Evolutionary conservation across 2,888 invertebrate genomes (phyloP).

Genomic region (Pterobdella sp.): DNA sequence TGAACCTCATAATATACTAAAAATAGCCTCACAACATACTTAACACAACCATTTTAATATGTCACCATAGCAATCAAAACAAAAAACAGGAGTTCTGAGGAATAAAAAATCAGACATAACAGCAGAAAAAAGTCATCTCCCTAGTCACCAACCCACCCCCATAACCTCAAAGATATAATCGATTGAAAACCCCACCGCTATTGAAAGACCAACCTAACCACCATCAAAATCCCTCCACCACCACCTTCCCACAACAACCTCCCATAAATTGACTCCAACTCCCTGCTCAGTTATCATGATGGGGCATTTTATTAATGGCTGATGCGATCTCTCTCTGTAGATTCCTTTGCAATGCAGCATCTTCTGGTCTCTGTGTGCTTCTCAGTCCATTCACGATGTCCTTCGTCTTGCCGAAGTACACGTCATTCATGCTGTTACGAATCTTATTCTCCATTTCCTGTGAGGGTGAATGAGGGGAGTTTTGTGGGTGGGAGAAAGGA

Average conservation of each 20-base stretch:
- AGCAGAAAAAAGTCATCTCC: too few relatives aligned
- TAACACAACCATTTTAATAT: too few relatives aligned
- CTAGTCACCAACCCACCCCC: too few relatives aligned
- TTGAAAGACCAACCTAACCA: neutral
- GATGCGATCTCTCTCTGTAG: slow-evolving; percentile 36
- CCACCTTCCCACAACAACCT: neutral
- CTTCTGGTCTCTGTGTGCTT: slow-evolving; percentile 51
- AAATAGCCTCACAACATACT: too few relatives aligned
- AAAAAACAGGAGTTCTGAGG: too few relatives aligned
- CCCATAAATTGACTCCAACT: neutral
- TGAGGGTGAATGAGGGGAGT: neutral
- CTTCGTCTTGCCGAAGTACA: slow-evolving; percentile 97
- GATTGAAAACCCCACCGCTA: neutral
- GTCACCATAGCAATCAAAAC: too few relatives aligned
- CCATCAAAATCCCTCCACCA: neutral
- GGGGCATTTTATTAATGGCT: slow-evolving; percentile 34
- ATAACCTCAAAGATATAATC: too few relatives aligned
- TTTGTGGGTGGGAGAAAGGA: neutral
- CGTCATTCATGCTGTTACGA: slow-evolving; percentile 91
- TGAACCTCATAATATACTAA: too few relatives aligned
- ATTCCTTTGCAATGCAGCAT: slow-evolving; percentile 32
- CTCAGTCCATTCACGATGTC: slow-evolving; percentile 91
- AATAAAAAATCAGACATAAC: too few relatives aligned
- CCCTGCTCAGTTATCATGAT: slow-evolving; percentile 20
- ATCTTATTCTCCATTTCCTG: slow-evolving; percentile 98